Conservation (phyloP, 2,888 invertebrate genomes). For the Celastrina argiolus region DNA sequence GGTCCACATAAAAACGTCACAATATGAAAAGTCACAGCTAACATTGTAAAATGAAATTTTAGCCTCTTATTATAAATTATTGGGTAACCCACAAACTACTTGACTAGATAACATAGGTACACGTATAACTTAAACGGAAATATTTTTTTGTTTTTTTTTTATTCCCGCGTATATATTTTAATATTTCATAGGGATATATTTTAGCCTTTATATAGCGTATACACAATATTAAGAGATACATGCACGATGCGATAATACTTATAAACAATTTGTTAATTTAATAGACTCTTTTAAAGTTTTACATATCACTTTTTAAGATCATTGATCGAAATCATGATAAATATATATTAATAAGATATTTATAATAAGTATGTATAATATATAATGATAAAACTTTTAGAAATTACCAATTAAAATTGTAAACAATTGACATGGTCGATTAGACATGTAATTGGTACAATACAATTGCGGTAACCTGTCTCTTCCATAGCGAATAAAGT, state of each 20-base stretch:
- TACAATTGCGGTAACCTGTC: not conserved
- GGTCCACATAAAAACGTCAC: not conserved
- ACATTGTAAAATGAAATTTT: not conserved
- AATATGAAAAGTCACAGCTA: not conserved
- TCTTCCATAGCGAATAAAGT: not conserved
- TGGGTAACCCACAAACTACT: not conserved
- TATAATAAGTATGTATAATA: not conserved
- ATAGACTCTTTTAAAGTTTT: conserved; percentile 20
- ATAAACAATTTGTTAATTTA: not conserved
- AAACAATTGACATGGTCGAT: conserved; percentile 13
- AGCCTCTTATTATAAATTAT: not conserved
- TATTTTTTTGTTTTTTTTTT: not conserved
- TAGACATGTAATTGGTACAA: conserved; percentile 11
- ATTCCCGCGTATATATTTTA: not conserved
- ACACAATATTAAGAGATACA: not conserved
- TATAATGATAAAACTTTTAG: not conserved
- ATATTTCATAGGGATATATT: not conserved
- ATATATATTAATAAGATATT: not conserved
- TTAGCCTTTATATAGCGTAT: not conserved
- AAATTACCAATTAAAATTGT: not conserved
- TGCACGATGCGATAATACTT: not conserved
- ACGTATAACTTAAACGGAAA: not conserved
- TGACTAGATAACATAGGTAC: conserved; percentile 4
- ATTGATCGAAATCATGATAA: not conserved
- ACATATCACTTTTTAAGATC: conserved; percentile 9